Conservation (phyloP, 2,797 vertebrate species). For the Apodemus agrarius region DNA sequence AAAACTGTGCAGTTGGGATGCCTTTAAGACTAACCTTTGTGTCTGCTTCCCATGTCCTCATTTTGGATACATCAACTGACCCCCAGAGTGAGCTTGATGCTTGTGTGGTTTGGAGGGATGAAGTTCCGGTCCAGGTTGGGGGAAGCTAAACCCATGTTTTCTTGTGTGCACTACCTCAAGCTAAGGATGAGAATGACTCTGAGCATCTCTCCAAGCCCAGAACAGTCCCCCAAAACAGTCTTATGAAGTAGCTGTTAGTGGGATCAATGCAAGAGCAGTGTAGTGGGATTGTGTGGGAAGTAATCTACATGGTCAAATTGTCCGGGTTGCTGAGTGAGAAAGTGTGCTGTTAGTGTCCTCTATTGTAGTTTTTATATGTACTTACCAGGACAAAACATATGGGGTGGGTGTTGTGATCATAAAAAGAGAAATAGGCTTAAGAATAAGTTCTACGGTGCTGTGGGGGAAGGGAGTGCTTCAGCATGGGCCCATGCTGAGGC, state of each 20-base stretch:
- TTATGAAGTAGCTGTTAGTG: background rate
- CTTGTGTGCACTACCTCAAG: background rate
- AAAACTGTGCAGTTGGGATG: background rate
- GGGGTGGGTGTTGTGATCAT: too few species aligned
- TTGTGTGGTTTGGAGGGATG: background rate
- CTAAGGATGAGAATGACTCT: background rate
- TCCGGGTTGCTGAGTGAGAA: background rate
- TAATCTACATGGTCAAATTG: background rate
- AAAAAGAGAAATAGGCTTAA: too few species aligned
- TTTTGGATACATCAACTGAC: background rate
- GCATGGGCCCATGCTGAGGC: too few species aligned
- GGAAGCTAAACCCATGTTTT: background rate
- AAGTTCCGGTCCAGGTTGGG: background rate
- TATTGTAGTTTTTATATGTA: background rate
- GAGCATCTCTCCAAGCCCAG: background rate
- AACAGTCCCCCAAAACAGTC: background rate
- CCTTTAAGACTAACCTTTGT: background rate
- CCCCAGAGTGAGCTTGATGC: background rate
- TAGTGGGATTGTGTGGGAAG: constrained; percentile 5
- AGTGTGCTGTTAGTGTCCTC: background rate
- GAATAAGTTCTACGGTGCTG: too few species aligned
- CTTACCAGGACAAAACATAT: background rate
- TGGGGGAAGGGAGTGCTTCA: too few species aligned
- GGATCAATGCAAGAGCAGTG: background rate
- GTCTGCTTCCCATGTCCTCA: background rate